Percentiles rank a stretch among this genome's conserved stretches.
phyloP scores from a whole-genome alignment of 2,113 vertebrate genomes.

The Pterocles gutturalis region DNA sequence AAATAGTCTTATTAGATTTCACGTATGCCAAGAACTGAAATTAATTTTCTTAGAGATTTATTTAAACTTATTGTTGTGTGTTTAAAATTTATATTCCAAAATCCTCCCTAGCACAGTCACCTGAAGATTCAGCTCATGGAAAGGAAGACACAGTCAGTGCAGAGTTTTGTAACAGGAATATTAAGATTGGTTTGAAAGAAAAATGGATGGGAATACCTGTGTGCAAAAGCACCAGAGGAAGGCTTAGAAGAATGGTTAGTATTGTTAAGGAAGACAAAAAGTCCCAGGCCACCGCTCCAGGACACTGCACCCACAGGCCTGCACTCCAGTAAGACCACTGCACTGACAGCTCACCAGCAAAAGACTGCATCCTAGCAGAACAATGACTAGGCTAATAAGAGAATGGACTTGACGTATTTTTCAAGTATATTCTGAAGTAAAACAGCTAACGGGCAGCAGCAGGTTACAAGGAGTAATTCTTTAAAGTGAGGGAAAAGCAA shows the following conservation, averaged over 20 bases:
- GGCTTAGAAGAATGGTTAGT: background rate
- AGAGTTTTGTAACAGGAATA: background rate
- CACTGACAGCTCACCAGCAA: background rate
- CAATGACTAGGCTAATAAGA: rapidly evolving
- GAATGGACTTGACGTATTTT: background rate
- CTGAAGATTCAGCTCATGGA: background rate
- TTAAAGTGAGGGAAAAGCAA: background rate
- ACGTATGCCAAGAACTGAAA: background rate
- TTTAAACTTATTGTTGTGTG: background rate
- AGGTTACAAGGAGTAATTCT: background rate
- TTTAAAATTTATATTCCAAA: background rate
- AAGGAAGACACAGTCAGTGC: background rate
- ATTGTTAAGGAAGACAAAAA: background rate
- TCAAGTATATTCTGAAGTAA: background rate
- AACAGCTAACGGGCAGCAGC: background rate
- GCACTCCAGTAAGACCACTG: background rate
- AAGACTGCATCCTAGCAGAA: background rate
- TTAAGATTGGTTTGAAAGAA: background rate
- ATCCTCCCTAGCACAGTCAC: background rate
- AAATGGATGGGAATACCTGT: background rate
- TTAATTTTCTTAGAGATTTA: background rate
- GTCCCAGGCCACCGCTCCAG: background rate
- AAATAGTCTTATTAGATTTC: background rate
- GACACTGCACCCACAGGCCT: background rate
- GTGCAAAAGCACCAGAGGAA: background rate